Base-by-base conservation (phyloP, 92 coral and sea anemone genomes). In the Pocillopora meandrina region DNA sequence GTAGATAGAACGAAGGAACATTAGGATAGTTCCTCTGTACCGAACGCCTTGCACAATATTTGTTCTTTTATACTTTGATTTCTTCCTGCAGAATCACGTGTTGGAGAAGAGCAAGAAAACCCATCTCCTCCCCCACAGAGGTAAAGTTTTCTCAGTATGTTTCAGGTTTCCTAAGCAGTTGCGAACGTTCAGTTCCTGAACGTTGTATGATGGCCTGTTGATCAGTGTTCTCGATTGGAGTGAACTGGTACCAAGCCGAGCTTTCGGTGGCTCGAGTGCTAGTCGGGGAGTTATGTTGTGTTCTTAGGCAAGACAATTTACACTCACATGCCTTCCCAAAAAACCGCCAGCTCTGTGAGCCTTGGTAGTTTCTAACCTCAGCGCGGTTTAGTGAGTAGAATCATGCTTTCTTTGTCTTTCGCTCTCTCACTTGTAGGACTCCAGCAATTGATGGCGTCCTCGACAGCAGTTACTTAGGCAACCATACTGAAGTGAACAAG, bases 401-500 rank as follows among this genome's bases (percentile, higher is more conserved):
- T 15, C 2, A 17, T 20, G 34, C 21, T n/a, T 64, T 59, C 18
- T 33, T 57, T 62, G 11, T 31, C 0, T 81, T 68, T 67, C 26
- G 26, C 21, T 21, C 5, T 35, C 12, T 52, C 9, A 61, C 52
- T 2, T 7, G 47, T 36, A 81, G 89, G 59, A 85, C 85, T 23
- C 72, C 88, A 33, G 82, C 84, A 35, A 76, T 73, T 36, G 90
- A 78, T 47, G 83, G 84, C 70, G 60, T 71, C 36, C 63, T 70
- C 42, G 99, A 95, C 74, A 95, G 87, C 81, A 95, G 98, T 61
- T 95, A 96, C 77, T 92, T 96, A 6, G 94, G 95, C 35, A 95
- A 95, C 86, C 98, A 92, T 75, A 92, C 95, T 21, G 99, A 96
- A 75, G 80, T 88, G 65, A 91, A 75, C 79, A 96, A 95, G 78